Percentiles rank a stretch among this genome's conserved stretches.
phyloP scores from a whole-genome alignment of 2,797 vertebrate genomes.

The Schizothorax lantsangensis region DNA sequence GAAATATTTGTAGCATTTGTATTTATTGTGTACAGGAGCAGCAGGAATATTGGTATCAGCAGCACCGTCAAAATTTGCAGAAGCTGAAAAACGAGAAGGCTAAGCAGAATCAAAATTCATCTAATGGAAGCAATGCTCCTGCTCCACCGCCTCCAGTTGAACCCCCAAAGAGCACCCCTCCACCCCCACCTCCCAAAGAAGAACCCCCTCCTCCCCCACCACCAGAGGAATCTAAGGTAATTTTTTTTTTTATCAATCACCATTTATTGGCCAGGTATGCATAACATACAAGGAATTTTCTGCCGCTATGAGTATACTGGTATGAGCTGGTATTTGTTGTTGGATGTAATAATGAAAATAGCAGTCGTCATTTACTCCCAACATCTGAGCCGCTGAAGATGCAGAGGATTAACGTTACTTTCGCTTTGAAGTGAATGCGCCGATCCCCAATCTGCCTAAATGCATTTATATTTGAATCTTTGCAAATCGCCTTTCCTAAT shows the following conservation, averaged over 20 bases:
- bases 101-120: conserved; percentile 78
- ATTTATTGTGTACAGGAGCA: conserved; percentile 81
- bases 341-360: too few relatives aligned
- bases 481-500: too few relatives aligned
- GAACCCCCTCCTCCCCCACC: conserved; percentile 84
- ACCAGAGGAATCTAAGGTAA: conserved; percentile 85
- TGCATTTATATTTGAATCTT: too few relatives aligned
- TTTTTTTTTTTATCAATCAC: not conserved
- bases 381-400: too few relatives aligned
- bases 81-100: conserved; percentile 81
- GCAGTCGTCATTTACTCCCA: too few relatives aligned
- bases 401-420: too few relatives aligned
- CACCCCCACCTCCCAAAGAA: conserved; percentile 86
- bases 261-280: too few relatives aligned
- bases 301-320: too few relatives aligned
- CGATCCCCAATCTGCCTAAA: too few relatives aligned
- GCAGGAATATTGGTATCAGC: conserved; percentile 96
- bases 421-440: too few relatives aligned
- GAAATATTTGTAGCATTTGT: not conserved
- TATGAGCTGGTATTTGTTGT: too few relatives aligned
- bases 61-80: conserved; percentile 91
- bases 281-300: too few relatives aligned
- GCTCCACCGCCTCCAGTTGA: conserved; percentile 76
- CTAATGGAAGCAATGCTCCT: conserved; percentile 60
- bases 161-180: conserved; percentile 76